Base-by-base conservation (phyloP, 2,113 vertebrate species). In the Psammodynastes pulverulentus region DNA sequence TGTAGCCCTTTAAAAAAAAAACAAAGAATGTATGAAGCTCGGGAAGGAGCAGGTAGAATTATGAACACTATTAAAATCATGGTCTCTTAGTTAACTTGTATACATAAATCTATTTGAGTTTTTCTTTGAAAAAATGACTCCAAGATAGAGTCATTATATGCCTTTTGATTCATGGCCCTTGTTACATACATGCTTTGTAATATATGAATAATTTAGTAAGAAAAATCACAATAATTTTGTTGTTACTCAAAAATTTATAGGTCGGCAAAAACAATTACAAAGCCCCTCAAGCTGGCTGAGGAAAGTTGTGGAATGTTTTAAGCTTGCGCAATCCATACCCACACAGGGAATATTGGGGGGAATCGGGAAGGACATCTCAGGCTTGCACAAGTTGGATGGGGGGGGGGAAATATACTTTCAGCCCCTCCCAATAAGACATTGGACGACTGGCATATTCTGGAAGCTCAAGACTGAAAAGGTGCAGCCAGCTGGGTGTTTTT, bases 241-340 rank as follows among this genome's bases (percentile, higher is more conserved):
- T 97, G 97, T 98, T 98, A 98, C 98, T 98, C 97, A 96, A 95
- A 98, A 98, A 98, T 98, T 97, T 98, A 98, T 98, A 96, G 97
- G 98, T 97, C 98, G 98, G 98, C 97, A 98, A 98, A 97, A 99
- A 98, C 98, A 98, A 98, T 99, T 98, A 98, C 95, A 96, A 95
- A 96, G 97, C 96, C 98, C 98, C 97, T 96, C 97, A 97, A 98
- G 98, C 98, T 98, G 96, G 86, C 90, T 86, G 95, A 96, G 91
- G 96, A 96, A 92, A 95, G 95, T 95, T 4, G 92, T 46, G 93
- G 54, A 94, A 93, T 95, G 95, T 92, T 94, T 96, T 95, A 96
- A 95, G 13, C 53, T 94, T 54, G 67, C 56, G 95, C 95, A 94
- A 91, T 93, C 89, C 92, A 92, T 93, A 89, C 17, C 84, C 53